Conservation (phyloP, 2,113 vertebrate species). For the Atrichornis clamosus region DNA sequence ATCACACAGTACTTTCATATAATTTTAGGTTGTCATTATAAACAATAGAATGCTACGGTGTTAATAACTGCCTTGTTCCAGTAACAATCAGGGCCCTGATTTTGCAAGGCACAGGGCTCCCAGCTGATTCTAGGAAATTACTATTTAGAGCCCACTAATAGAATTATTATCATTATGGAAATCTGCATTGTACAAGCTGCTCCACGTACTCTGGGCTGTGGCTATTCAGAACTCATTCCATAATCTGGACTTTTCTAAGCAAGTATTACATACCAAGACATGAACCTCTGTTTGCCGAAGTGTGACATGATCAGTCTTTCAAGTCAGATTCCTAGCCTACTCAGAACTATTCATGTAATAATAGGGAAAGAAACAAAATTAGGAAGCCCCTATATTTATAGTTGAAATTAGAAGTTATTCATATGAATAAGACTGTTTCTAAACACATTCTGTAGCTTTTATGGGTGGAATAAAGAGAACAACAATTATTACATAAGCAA, state of each 20-base stretch:
- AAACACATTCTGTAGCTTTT: conserved; percentile 33
- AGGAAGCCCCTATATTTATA: not conserved
- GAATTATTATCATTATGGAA: not conserved
- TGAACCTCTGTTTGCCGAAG: not conserved
- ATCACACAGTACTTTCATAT: conserved; percentile 44
- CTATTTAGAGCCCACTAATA: not conserved
- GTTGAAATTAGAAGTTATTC: conserved; percentile 17
- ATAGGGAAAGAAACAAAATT: conserved; percentile 28
- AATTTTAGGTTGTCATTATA: conserved; percentile 33
- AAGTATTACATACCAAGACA: not conserved
- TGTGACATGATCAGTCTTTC: conserved; percentile 22
- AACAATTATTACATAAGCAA: conserved; percentile 50
- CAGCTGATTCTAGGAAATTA: not conserved
- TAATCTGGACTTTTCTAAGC: not conserved
- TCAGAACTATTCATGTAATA: conserved; percentile 11
- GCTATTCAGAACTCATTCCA: not conserved
- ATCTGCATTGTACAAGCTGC: not conserved
- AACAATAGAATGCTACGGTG: not conserved
- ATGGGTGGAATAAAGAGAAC: conserved; percentile 54
- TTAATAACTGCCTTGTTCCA: not conserved
- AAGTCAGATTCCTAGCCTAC: conserved; percentile 13
- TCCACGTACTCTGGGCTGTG: not conserved
- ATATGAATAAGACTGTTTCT: conserved; percentile 19
- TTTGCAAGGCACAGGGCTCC: conserved; percentile 8
- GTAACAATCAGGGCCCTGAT: not conserved